Evolutionary conservation across 2,888 invertebrate species (phyloP), one percentile per base, ranked within the genome.

Genomic region (Mythimna vitellina): DNA sequence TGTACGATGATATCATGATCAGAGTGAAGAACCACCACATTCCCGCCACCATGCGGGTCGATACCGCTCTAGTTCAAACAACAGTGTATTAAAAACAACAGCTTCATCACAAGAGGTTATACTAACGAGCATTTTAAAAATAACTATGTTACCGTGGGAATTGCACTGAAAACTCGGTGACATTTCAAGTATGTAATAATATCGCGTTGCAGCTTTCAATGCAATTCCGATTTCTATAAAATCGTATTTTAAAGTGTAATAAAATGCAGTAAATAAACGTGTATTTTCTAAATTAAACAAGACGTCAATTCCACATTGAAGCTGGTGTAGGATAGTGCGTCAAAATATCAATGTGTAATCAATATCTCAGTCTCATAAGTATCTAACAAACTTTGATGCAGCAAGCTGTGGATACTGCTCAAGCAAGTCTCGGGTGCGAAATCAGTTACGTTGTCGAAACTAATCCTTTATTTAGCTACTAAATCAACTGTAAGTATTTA

Each of bases 1-100:
- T 99, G 93, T 99, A 99, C 10, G 99, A 99, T 0, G 99, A 99
- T 85, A 99, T 99, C 98, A 99, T 99, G 88, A 99, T 99, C 63
- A 99, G 95, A 0, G 98, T 99, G 94, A 99, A 99, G 94, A 99
- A 99, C 99, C 99, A 99, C 98, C 98, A 98, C 97, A 99, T 98
- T 53, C 99, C 99, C 3, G 98, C 98, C 14, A 99, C 98, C 97
- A 98, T 98, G 79, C 99, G 96, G 0, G 99, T 99, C 0, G 98
- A 98, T 20, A 98, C 98, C 57, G 99, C 98, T 94, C 98, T 98
- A 92, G 81, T 80, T 70, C 71, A 76, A 81, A 78, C 57, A 80
- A 69, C 54, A 70, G 49, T 25, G 62, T 70, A 62, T 83, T 75
- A 79, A 74, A 69, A 81, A 76, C 65, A 57, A 69, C 38, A 42